Evolutionary conservation across 1,140 invertebrate genomes (phyloP).

Genomic region (Anoplolepis gracilipes): DNA sequence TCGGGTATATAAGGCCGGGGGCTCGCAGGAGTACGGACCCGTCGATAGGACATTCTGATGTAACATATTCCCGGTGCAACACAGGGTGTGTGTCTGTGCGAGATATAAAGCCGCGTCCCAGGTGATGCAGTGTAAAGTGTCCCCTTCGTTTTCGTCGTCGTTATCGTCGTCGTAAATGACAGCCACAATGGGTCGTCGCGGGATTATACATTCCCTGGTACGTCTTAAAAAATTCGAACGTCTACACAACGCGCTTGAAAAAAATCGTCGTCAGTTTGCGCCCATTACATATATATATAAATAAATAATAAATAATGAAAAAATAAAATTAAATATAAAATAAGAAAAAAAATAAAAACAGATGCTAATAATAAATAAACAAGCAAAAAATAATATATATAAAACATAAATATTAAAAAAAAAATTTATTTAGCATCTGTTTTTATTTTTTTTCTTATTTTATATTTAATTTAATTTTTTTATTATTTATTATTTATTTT

Average conservation of each 20-base stretch:
- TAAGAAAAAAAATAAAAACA: too few relatives aligned
- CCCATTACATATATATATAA: too few relatives aligned
- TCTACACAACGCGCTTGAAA: not conserved
- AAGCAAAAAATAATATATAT: too few relatives aligned
- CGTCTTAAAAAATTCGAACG: not conserved
- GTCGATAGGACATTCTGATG: slow-evolving; percentile 15
- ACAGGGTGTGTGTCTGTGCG: not conserved
- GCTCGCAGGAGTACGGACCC: slow-evolving; percentile 10
- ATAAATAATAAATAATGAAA: too few relatives aligned
- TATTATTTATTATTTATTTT: too few relatives aligned
- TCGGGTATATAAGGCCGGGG: slow-evolving; percentile 46
- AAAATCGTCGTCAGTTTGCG: not conserved
- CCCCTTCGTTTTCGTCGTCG: not conserved
- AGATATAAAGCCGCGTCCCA: not conserved
- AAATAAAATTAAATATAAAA: too few relatives aligned
- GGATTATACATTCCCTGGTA: slow-evolving; percentile 42
- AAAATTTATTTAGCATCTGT: too few relatives aligned
- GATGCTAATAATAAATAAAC: too few relatives aligned
- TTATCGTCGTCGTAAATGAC: slow-evolving; percentile 34
- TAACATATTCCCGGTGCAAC: not conserved
- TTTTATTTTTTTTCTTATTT: too few relatives aligned
- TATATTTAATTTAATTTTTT: too few relatives aligned
- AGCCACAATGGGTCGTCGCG: slow-evolving; percentile 48
- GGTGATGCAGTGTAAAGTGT: slow-evolving; percentile 42
- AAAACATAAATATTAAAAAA: too few relatives aligned